Evolutionary conservation across 2,888 invertebrate species (phyloP).

Genomic region (Perizoma flavofasciatum): DNA sequence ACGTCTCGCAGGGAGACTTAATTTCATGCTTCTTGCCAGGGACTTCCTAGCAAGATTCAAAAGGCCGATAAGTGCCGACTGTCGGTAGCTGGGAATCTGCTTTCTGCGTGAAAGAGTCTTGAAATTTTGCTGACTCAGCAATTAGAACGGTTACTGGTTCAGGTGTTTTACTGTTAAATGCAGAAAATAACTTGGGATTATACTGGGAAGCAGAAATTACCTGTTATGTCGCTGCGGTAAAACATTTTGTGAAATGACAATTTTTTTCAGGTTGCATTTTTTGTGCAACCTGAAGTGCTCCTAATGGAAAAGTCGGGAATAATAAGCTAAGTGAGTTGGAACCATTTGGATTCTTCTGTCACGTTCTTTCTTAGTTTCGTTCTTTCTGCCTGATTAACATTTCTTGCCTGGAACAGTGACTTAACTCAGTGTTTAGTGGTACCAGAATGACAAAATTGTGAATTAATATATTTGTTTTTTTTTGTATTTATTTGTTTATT

Average conservation of each 20-base stretch:
- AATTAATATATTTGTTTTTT: too few relatives aligned
- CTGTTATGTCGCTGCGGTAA: constrained; percentile 24
- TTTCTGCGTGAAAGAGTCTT: constrained; percentile 10
- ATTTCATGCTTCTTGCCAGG: too few relatives aligned
- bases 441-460: too few relatives aligned
- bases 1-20: too few relatives aligned
- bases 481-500: too few relatives aligned
- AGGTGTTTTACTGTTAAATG: constrained; percentile 34
- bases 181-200: constrained; percentile 31
- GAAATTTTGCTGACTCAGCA: constrained; percentile 41
- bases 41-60: too few relatives aligned
- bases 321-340: constrained; percentile 6
- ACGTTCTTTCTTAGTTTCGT: too few relatives aligned
- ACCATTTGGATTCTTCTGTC: too few relatives aligned
- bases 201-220: constrained; percentile 22
- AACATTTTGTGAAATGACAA: constrained; percentile 14
- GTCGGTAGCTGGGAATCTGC: background rate
- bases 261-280: constrained; percentile 7
- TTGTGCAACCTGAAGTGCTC: constrained; percentile 1
- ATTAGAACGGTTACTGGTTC: constrained; percentile 37
- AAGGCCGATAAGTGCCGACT: too few relatives aligned
- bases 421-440: too few relatives aligned
- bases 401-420: too few relatives aligned
- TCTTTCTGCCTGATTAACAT: too few relatives aligned
- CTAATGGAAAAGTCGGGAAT: background rate